Evolutionary conservation across 1,140 invertebrate genomes (phyloP).

Genomic region (Neodiprion lecontei): DNA sequence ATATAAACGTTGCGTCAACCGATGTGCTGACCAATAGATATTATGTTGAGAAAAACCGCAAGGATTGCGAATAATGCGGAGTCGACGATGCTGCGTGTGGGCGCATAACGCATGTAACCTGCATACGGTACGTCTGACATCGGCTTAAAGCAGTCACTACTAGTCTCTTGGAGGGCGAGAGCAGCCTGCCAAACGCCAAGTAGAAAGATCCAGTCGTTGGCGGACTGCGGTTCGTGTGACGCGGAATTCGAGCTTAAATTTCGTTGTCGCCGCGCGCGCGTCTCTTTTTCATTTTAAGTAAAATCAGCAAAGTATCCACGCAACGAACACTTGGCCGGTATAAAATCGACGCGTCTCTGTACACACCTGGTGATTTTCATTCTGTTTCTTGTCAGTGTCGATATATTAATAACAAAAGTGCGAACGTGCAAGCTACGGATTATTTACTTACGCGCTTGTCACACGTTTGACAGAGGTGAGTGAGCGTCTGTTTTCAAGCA

Average conservation of each 20-base stretch:
- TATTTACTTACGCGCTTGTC: not conserved
- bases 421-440: not conserved
- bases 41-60: not conserved
- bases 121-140: not conserved
- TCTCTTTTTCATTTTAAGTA: no score
- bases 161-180: not conserved
- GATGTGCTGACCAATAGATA: not conserved
- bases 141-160: not conserved
- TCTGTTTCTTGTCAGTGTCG: no score
- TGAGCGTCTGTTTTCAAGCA: not conserved
- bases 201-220: conserved; percentile 4
- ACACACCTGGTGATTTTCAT: no score
- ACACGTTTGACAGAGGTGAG: not conserved
- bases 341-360: no score
- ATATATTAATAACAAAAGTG: not conserved
- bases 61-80: not conserved
- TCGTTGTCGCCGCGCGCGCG: not conserved
- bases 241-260: not conserved
- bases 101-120: not conserved
- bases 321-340: no score
- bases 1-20: not conserved
- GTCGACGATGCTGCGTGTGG: not conserved
- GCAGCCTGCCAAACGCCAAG: not conserved
- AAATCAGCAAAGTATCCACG: no score
- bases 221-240: conserved; percentile 3